A percentile compares a stretch with the other conserved stretches of the same genome.
Conservation (phyloP, 2,888 invertebrate species). For the Hecatera dysodea region DNA sequence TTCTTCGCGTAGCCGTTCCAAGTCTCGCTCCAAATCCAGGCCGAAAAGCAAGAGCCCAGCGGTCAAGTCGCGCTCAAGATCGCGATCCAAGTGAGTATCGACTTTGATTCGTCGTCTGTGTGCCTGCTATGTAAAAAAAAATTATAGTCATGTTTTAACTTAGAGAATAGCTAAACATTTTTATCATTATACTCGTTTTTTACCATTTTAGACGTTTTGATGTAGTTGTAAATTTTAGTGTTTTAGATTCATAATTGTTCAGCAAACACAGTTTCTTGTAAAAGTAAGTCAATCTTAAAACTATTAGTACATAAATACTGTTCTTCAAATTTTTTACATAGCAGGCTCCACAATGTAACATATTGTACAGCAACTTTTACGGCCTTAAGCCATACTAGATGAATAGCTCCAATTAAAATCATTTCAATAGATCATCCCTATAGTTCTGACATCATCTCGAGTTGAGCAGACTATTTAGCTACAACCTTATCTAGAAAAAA, state of each 20-base stretch:
- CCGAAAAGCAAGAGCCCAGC: constrained; percentile 94
- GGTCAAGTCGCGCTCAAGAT: constrained; percentile 94
- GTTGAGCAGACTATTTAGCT: constrained; percentile 51
- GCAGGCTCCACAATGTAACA: constrained; percentile 28
- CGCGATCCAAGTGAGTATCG: constrained; percentile 93
- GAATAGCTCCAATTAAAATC: constrained; percentile 38
- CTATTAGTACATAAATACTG: background rate
- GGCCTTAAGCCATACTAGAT: constrained; percentile 40
- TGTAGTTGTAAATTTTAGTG: constrained; percentile 35
- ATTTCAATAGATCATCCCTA: constrained; percentile 32
- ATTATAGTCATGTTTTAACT: constrained; percentile 8
- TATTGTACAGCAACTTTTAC: constrained; percentile 18
- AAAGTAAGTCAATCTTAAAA: background rate
- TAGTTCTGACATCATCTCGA: constrained; percentile 16
- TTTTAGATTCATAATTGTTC: constrained; percentile 28
- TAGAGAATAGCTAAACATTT: constrained; percentile 10
- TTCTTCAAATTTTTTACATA: constrained; percentile 53
- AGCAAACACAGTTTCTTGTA: background rate
- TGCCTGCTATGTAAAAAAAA: constrained; percentile 56
- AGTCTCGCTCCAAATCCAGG: constrained; percentile 91
- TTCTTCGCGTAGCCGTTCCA: constrained; percentile 83
- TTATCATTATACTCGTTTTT: constrained; percentile 20
- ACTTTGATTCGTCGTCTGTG: background rate
- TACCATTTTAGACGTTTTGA: constrained; percentile 15
- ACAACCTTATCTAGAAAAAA: background rate